Conservation (phyloP, 2,113 vertebrate genomes). For the Sphaerodactylus townsendi region DNA sequence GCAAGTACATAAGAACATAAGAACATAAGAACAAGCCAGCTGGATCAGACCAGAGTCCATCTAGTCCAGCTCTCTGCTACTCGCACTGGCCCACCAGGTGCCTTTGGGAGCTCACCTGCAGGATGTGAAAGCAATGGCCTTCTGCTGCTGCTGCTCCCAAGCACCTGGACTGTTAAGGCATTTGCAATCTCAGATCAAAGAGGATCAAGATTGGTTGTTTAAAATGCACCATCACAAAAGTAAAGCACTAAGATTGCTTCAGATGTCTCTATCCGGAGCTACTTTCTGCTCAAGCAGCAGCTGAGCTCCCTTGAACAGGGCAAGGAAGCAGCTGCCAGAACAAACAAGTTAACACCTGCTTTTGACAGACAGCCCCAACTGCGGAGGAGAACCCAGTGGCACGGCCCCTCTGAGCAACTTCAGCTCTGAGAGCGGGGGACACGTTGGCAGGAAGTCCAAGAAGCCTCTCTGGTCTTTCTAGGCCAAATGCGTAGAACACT, state of each 20-base stretch:
- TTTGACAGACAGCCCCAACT: background rate
- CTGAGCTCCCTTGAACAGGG: background rate
- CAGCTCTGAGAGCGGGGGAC: background rate
- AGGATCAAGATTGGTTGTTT: background rate
- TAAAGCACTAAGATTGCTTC: too few relatives aligned
- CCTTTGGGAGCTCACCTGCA: too few relatives aligned
- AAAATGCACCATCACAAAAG: background rate
- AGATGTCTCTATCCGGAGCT: background rate
- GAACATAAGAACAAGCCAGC: too few relatives aligned
- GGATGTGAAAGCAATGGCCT: too few relatives aligned
- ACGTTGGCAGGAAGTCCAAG: too few relatives aligned
- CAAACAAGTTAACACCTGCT: background rate
- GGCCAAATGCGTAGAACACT: background rate
- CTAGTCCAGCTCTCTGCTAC: too few relatives aligned
- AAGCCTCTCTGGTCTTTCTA: background rate
- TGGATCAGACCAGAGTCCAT: too few relatives aligned
- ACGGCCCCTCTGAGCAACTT: too few relatives aligned
- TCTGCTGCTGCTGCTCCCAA: too few relatives aligned
- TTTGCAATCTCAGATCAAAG: too few relatives aligned
- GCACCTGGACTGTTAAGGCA: too few relatives aligned
- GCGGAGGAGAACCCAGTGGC: background rate
- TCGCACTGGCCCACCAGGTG: too few relatives aligned
- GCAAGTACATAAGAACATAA: background rate
- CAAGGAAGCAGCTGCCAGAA: background rate
- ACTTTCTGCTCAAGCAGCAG: background rate